Evolutionary conservation across 2,888 invertebrate species (phyloP).

Genomic region (Trachelus troglodyta): DNA sequence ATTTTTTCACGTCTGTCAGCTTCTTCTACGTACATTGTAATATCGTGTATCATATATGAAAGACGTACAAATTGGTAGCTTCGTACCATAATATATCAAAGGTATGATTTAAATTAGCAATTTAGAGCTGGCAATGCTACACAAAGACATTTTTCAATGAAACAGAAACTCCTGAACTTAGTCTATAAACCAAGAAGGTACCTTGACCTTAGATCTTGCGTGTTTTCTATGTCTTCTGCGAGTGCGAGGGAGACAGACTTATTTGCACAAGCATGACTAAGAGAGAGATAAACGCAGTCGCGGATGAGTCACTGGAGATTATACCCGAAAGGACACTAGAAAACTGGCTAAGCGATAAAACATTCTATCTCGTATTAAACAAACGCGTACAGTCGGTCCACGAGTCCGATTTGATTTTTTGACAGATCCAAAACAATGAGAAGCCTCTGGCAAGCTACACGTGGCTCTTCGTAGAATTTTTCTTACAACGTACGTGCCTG

Average conservation of each 20-base stretch:
- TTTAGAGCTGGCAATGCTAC: background rate
- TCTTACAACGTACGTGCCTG: too few species aligned
- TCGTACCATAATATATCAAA: background rate
- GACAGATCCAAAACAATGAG: too few species aligned
- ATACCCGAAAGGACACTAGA: too few species aligned
- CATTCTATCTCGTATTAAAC: background rate
- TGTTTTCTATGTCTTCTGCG: background rate
- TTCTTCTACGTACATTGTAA: background rate
- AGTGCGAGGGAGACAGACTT: background rate
- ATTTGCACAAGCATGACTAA: constrained; percentile 11
- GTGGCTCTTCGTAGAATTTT: too few species aligned
- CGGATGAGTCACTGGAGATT: too few species aligned
- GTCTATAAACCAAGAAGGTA: background rate
- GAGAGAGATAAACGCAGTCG: background rate
- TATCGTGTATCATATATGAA: background rate
- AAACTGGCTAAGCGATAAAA: background rate
- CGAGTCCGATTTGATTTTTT: too few species aligned
- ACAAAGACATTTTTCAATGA: background rate
- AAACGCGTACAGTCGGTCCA: too few species aligned
- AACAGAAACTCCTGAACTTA: background rate
- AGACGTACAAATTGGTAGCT: background rate
- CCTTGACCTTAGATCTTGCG: background rate
- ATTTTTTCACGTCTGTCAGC: background rate
- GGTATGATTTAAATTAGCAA: background rate
- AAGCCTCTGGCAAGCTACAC: too few species aligned